Evolutionary conservation across 1,140 invertebrate species (phyloP).

Genomic region (Pemphigus obesinymphae): DNA sequence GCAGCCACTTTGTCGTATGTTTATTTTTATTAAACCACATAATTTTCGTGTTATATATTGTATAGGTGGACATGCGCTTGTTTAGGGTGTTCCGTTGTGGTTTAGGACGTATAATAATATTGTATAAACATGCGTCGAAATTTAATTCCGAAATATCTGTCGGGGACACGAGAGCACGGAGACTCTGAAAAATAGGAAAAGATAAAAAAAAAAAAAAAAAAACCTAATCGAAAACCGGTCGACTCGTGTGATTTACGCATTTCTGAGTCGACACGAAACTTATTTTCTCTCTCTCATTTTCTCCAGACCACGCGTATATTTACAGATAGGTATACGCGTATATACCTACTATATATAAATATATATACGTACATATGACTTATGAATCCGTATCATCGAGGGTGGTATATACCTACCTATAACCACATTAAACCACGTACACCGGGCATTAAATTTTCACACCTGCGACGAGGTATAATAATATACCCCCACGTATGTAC

Average conservation of each 20-base stretch:
- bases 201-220: background rate
- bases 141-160: background rate
- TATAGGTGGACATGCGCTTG: background rate
- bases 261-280: slow-evolving; percentile 10
- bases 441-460: slow-evolving; percentile 19
- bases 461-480: slow-evolving; percentile 8
- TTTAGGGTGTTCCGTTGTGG: background rate
- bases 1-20: background rate
- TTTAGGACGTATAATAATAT: background rate
- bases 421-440: background rate
- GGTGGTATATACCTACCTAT: too few relatives aligned
- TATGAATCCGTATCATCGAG: slow-evolving; percentile 22
- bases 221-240: slow-evolving; percentile 2
- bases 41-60: background rate
- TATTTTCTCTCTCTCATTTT: background rate
- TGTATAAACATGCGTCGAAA: background rate
- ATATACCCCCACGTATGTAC: slow-evolving; percentile 26
- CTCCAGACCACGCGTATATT: background rate
- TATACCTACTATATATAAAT: too few relatives aligned
- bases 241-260: slow-evolving; percentile 15
- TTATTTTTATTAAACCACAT: background rate
- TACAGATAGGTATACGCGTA: too few relatives aligned
- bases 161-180: background rate
- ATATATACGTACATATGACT: too few relatives aligned
- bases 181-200: background rate